Evolutionary conservation across 2,888 invertebrate species (phyloP).

Genomic region (Atethmia centrago): DNA sequence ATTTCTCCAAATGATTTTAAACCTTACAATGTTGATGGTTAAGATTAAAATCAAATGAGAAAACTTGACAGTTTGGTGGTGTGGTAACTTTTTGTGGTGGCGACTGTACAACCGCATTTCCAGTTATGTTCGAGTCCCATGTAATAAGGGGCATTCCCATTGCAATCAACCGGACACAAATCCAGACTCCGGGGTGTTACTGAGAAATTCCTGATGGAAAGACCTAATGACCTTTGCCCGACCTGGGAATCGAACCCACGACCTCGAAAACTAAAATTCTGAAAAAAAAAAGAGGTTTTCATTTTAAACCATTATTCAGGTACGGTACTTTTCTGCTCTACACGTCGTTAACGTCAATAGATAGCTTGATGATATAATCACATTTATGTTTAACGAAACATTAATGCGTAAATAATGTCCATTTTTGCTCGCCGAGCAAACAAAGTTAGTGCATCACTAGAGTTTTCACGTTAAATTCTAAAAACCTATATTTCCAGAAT

Average conservation of each 20-base stretch:
- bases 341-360: not conserved
- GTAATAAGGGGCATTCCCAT: no score
- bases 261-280: not conserved
- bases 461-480: slow-evolving; percentile 7
- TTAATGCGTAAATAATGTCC: not conserved
- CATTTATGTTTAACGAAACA: slow-evolving; percentile 4
- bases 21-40: no score
- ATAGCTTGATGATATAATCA: not conserved
- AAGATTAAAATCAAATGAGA: no score
- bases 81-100: no score
- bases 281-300: not conserved
- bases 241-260: not conserved
- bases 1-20: no score
- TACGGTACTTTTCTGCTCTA: not conserved
- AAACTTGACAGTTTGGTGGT: no score
- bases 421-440: slow-evolving; percentile 2
- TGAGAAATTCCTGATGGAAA: not conserved
- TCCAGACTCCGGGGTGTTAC: not conserved
- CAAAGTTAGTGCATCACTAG: slow-evolving; percentile 2
- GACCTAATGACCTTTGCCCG: not conserved
- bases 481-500: slow-evolving; percentile 33
- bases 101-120: not conserved
- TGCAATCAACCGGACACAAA: not conserved
- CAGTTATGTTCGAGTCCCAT: no score
- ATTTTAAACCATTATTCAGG: not conserved